Evolutionary conservation across 2,797 vertebrate genomes (phyloP).

Genomic region (Mus spretus): DNA sequence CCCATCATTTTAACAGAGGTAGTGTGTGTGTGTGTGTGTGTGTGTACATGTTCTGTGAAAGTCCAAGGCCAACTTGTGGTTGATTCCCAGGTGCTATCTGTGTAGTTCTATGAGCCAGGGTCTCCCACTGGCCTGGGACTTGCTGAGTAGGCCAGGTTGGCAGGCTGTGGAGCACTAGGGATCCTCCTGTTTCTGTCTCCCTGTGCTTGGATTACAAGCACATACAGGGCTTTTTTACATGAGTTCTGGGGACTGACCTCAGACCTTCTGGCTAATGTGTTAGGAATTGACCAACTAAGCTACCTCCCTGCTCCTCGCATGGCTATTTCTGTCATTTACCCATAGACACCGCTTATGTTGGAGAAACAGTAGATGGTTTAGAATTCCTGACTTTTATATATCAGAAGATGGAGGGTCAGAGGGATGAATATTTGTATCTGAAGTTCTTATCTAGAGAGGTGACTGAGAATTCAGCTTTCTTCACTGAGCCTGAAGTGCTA

Average conservation of each 20-base stretch:
- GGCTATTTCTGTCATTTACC: background rate
- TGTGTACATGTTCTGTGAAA: background rate
- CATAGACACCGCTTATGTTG: background rate
- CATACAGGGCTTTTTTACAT: background rate
- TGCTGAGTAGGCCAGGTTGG: background rate
- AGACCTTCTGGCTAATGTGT: background rate
- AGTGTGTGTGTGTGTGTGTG: background rate
- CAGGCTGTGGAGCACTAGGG: background rate
- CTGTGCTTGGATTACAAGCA: background rate
- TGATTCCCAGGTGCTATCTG: background rate
- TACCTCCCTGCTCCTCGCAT: background rate
- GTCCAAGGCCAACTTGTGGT: background rate
- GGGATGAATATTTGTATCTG: background rate
- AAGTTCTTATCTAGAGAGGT: background rate
- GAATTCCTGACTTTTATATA: background rate
- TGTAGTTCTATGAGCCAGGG: background rate
- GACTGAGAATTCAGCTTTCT: slow-evolving; percentile 46
- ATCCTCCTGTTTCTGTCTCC: background rate
- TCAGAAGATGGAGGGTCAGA: slow-evolving; percentile 32
- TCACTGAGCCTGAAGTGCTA: background rate
- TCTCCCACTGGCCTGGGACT: background rate
- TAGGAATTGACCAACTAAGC: background rate
- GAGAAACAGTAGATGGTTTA: slow-evolving; percentile 17
- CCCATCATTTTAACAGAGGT: background rate
- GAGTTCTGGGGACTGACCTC: background rate